Percentiles rank a stretch among this genome's conserved stretches.
Conservation (phyloP, 2,888 invertebrate genomes). For the Erebia ligea region DNA sequence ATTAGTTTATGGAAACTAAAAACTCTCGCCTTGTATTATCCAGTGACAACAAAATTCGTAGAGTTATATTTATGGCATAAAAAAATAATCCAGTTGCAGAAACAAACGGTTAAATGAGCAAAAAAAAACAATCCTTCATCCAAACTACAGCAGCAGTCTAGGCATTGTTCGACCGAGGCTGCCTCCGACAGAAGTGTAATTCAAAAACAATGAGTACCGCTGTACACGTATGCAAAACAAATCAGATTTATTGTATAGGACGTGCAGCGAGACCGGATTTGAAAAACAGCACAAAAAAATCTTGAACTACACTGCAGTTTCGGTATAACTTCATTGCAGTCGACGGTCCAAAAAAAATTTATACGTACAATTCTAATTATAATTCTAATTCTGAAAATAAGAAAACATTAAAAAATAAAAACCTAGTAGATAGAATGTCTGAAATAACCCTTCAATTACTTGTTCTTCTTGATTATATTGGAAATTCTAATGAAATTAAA, state of each 20-base stretch:
- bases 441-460: no score
- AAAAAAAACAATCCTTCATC: neutral
- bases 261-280: conserved; percentile 4
- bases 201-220: conserved; percentile 19
- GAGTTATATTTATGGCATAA: neutral
- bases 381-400: neutral
- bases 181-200: conserved; percentile 22
- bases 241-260: conserved; percentile 14
- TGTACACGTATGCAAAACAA: conserved; percentile 19
- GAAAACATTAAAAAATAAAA: no score
- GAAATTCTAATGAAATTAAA: no score
- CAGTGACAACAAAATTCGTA: no score
- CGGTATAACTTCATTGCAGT: neutral
- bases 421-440: no score
- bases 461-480: no score
- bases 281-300: conserved; percentile 13
- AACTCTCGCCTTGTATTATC: no score
- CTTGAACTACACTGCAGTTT: conserved; percentile 17
- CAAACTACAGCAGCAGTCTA: neutral
- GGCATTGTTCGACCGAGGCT: conserved; percentile 1
- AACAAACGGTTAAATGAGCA: neutral
- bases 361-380: no score
- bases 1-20: no score
- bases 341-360: neutral
- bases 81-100: neutral